A percentile compares a stretch with the other conserved stretches of the same genome.
Evolutionary conservation across 2,888 invertebrate species (phyloP).

Genomic region (Buathra laborator): DNA sequence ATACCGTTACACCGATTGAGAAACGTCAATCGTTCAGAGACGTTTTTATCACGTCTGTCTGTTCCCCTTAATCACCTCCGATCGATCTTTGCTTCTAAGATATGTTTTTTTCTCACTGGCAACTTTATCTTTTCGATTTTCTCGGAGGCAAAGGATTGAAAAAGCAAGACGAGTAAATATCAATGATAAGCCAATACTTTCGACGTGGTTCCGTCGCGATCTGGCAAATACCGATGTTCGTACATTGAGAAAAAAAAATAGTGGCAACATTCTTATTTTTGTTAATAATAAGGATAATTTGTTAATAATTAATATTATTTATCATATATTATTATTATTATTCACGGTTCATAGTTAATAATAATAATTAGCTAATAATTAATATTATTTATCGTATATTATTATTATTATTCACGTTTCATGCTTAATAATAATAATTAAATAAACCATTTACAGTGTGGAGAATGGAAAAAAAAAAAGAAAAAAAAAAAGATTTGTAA

Average conservation of each 20-base stretch:
- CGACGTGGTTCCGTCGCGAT: constrained; percentile 14
- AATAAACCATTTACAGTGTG: constrained; percentile 24
- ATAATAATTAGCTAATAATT: not conserved
- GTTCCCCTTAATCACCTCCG: constrained; percentile 2
- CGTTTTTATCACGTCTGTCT: constrained; percentile 8
- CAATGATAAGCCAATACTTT: not conserved
- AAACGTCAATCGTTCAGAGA: constrained; percentile 61
- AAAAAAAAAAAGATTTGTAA: constrained; percentile 51
- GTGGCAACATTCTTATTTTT: not conserved
- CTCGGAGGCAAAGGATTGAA: not conserved
- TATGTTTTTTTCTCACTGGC: not conserved
- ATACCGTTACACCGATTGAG: constrained; percentile 69
- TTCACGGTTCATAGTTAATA: not conserved
- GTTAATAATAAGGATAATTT: not conserved
- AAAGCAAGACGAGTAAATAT: not conserved
- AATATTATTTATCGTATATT: too few species aligned
- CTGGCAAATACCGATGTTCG: constrained; percentile 12
- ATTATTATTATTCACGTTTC: too few species aligned
- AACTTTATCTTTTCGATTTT: not conserved
- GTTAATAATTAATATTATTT: too few species aligned
- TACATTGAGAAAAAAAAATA: not conserved
- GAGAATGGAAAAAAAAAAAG: not conserved
- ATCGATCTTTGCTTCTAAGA: not conserved
- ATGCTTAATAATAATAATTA: too few species aligned
- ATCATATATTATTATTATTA: too few species aligned